Conservation (phyloP, 1,140 invertebrate species). For the Heliconius hermathena region DNA sequence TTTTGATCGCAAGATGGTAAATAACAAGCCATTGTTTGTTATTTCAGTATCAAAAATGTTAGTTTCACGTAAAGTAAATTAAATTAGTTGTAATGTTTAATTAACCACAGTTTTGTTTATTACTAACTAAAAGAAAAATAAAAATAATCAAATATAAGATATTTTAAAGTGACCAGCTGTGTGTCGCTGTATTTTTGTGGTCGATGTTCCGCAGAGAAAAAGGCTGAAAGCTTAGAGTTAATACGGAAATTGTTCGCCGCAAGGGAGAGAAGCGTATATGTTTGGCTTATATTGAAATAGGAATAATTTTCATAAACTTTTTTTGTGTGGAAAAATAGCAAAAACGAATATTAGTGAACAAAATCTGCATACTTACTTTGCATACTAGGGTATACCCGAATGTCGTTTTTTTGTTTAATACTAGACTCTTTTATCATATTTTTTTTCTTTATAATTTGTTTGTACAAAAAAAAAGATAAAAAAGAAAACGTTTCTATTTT, state of each 20-base stretch:
- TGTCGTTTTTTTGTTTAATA: no score
- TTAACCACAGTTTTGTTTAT: no score
- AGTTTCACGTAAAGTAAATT: no score
- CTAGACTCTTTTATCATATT: no score
- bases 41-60: no score
- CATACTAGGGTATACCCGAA: no score
- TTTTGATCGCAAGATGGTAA: no score
- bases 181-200: constrained; percentile 27
- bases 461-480: no score
- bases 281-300: neutral
- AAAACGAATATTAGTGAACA: neutral
- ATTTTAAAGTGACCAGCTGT: neutral
- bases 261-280: neutral
- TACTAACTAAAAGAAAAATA: neutral
- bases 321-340: neutral
- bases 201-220: constrained; percentile 26
- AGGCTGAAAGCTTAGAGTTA: constrained; percentile 21
- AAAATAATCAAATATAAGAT: neutral
- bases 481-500: no score
- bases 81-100: no score
- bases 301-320: neutral
- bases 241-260: neutral
- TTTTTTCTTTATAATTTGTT: no score
- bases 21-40: no score
- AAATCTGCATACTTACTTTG: neutral